Evolutionary conservation across 2,113 vertebrate genomes (phyloP).

Genomic region (Xyliphius kryptos): DNA sequence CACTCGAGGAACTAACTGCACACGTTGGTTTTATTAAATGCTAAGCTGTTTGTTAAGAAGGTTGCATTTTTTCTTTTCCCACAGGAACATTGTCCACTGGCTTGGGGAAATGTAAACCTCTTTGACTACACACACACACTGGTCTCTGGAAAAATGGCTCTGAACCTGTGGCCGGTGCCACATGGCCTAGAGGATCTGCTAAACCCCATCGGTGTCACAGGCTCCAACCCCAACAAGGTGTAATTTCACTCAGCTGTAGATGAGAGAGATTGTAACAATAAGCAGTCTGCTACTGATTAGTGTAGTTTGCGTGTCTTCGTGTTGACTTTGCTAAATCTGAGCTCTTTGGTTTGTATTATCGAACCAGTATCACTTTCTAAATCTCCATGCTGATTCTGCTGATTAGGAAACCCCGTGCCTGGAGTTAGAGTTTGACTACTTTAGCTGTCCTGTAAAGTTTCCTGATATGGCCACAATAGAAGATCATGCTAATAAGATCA

Average conservation of each 20-base stretch:
- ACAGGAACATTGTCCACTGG: constrained; percentile 93
- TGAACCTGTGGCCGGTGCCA: constrained; percentile 97
- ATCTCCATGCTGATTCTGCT: no score
- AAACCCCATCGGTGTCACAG: constrained; percentile 94
- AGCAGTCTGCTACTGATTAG: no score
- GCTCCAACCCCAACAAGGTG: constrained; percentile 97
- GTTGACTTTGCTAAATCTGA: no score
- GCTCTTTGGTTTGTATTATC: no score
- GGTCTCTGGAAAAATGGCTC: constrained; percentile 95
- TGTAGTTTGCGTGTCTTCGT: no score
- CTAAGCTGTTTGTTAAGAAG: no score
- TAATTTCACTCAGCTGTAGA: no score
- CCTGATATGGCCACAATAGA: constrained; percentile 90
- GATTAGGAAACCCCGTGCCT: constrained; percentile 93
- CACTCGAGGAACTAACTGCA: no score
- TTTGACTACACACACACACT: constrained; percentile 97
- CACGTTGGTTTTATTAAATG: not conserved
- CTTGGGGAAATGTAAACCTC: no score
- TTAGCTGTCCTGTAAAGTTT: constrained; percentile 90
- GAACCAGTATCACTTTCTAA: no score
- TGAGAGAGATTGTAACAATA: no score
- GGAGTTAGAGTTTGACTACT: constrained; percentile 96
- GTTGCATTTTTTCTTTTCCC: constrained; percentile 7
- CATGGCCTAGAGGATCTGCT: constrained; percentile 94
- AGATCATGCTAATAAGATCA: constrained; percentile 90